phyloP scores from a whole-genome alignment of 2,888 invertebrate species.

The Coremacera marginata region DNA sequence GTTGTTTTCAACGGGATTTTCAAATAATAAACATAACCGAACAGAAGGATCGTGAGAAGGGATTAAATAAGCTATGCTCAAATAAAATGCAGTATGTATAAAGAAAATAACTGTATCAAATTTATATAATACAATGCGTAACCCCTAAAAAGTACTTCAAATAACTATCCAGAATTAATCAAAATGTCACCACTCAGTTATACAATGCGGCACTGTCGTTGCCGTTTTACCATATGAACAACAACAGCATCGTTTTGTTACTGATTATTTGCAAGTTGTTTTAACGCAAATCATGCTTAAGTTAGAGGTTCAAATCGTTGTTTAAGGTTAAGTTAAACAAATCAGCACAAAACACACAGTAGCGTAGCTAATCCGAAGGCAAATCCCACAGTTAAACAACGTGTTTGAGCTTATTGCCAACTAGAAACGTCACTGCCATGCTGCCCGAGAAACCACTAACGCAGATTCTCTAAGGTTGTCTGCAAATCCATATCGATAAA shows the following conservation, averaged over 20 bases:
- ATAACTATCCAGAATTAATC: slow-evolving; percentile 48
- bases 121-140: neutral
- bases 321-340: slow-evolving; percentile 33
- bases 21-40: neutral
- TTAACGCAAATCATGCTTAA: neutral
- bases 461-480: slow-evolving; percentile 36
- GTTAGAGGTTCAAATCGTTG: slow-evolving; percentile 33
- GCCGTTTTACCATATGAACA: neutral
- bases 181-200: slow-evolving; percentile 47
- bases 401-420: neutral
- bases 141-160: neutral
- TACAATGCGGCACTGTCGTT: neutral
- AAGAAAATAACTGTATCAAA: neutral
- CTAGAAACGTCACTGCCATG: neutral
- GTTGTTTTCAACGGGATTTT: neutral
- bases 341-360: slow-evolving; percentile 18
- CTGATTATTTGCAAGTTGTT: slow-evolving; percentile 4
- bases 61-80: slow-evolving; percentile 43
- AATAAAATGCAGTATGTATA: slow-evolving; percentile 6
- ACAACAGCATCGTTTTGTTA: neutral
- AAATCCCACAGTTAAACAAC: neutral
- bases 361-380: neutral
- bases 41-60: slow-evolving; percentile 32
- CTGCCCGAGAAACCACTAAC: neutral
- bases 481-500: slow-evolving; percentile 59